Conservation (phyloP, 2,113 vertebrate species). For the Podilymbus podiceps region DNA sequence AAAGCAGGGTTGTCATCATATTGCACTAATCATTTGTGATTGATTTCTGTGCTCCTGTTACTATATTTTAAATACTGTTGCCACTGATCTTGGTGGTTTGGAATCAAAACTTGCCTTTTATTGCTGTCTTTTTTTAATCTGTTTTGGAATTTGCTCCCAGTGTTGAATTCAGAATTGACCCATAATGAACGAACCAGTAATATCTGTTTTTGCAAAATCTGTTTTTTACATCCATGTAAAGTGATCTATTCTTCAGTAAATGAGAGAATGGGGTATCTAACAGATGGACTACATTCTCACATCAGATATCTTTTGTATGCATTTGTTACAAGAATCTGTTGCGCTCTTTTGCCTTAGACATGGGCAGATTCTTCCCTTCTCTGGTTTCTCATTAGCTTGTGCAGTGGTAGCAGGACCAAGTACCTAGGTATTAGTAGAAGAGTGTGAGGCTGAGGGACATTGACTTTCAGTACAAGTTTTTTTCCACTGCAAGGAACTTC, state of each 20-base stretch:
- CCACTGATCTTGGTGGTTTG: not conserved
- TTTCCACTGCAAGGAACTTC: not conserved
- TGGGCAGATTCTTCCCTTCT: not conserved
- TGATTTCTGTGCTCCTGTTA: not conserved
- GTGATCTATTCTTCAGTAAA: not conserved
- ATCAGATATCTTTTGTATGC: not conserved
- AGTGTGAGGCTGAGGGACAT: rapidly evolving
- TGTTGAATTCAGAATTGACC: not conserved
- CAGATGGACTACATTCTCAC: not conserved
- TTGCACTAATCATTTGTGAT: not conserved
- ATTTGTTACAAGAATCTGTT: not conserved
- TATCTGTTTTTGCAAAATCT: not conserved
- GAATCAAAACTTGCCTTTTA: not conserved
- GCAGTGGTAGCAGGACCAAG: not conserved
- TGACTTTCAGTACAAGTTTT: not conserved
- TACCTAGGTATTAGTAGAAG: not conserved
- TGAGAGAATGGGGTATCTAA: not conserved
- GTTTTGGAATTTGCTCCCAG: not conserved
- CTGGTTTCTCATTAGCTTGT: not conserved
- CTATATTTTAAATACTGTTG: not conserved
- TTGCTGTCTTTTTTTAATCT: not conserved
- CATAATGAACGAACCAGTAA: not conserved
- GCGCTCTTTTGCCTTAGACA: not conserved
- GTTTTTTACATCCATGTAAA: too few relatives aligned
- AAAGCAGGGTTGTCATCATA: not conserved